Evolutionary conservation across 2,888 invertebrate genomes (phyloP).

Genomic region (Melieria picta): DNA sequence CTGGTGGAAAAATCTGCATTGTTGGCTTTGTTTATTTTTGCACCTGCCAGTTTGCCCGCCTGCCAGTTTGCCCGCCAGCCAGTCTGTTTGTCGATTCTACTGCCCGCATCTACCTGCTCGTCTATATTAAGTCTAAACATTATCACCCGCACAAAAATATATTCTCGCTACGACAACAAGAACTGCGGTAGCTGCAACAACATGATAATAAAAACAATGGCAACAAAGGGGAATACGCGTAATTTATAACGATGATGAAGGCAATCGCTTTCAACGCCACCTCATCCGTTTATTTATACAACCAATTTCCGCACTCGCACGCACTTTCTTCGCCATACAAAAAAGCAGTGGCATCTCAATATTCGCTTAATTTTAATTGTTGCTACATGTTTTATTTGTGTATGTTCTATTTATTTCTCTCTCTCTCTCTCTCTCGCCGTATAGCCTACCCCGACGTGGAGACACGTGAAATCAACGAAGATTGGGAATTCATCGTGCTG

Average conservation of each 20-base stretch:
- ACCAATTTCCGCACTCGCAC: neutral
- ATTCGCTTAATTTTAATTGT: neutral
- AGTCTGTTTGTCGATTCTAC: neutral
- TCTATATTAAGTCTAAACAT: slow-evolving; percentile 1
- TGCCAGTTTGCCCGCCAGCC: neutral
- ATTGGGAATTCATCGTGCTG: slow-evolving; percentile 95
- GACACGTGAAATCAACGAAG: slow-evolving; percentile 80
- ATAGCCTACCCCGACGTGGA: slow-evolving; percentile 93
- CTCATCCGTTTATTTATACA: slow-evolving; percentile 14
- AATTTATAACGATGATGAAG: slow-evolving; percentile 24
- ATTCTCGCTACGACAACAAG: neutral
- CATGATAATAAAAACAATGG: neutral
- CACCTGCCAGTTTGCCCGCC: neutral
- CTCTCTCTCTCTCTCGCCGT: neutral
- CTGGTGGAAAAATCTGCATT: neutral
- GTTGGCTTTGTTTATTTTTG: slow-evolving; percentile 18
- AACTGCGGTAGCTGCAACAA: no score
- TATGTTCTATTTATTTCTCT: slow-evolving; percentile 6
- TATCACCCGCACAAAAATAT: slow-evolving; percentile 27
- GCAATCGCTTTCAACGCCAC: slow-evolving; percentile 22
- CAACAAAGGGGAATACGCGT: neutral
- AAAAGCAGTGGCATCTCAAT: neutral
- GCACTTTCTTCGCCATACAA: slow-evolving; percentile 16
- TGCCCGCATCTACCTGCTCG: no score
- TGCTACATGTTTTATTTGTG: slow-evolving; percentile 12